Evolutionary conservation across 2,888 invertebrate genomes (phyloP), one percentile per base, ranked within the genome.

Genomic region (Diabrotica balteata): DNA sequence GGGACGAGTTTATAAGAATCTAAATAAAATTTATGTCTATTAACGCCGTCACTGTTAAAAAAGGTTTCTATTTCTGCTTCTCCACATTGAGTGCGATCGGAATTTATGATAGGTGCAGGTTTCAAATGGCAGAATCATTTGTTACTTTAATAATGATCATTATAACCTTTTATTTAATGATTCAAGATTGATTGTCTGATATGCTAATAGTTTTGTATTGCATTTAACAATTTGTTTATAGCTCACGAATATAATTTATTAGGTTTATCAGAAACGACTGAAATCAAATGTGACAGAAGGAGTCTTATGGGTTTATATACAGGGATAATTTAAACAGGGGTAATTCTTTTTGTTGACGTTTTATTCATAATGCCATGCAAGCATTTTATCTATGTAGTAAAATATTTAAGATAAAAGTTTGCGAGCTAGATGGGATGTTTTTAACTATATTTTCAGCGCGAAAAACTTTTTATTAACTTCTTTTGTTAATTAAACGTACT

Each of bases 101-200:
- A 44, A 51, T 51, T 60, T 51, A 60, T 52, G 60, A 60, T 60
- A 51, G 50, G 45, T 52, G 45, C 45, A 60, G 43, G 60, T 52
- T 60, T 60, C 51, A 44, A 60, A 60, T 60, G 60, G 51, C 51
- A 60, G 51, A 60, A 51, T 44, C 51, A 60, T 60, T 60, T 60
- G 60, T 60, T 60, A 60, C 51, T 9, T 51, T 60, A 51, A 51
- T 60, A 60, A 60, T 60, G 44, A 44, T 60, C 44, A 51, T 60
- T 60, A 44, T 60, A 60, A 60, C 60, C 59, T 59, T 59, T 59
- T 59, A 59, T 59, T 59, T 59, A 59, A 59, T 59, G 60, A 60
- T 60, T 60, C n/a, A 52, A 60, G 60, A 60, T 60, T 60, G 60
- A 60, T 60, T 51, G 60, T 44, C 52, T 43, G 60, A 60, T 60